phyloP scores from a whole-genome alignment of 1,140 invertebrate genomes.

The Muscidifurax raptorellus region DNA sequence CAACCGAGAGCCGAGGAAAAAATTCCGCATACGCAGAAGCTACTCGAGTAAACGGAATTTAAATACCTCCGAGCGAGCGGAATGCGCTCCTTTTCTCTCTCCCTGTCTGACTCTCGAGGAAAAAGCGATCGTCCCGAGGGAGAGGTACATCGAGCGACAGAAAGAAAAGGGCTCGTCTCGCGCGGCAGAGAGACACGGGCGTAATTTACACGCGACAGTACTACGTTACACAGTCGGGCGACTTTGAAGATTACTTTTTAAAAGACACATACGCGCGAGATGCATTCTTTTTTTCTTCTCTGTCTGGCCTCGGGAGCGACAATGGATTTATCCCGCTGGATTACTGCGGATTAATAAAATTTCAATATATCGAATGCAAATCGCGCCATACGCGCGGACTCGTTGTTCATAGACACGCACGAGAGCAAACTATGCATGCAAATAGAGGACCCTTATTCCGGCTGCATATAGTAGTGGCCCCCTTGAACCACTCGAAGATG shows the following conservation, averaged over 20 bases:
- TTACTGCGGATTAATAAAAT: neutral
- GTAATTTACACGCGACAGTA: slow-evolving; percentile 59
- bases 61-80: slow-evolving; percentile 57
- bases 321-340: neutral
- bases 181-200: slow-evolving; percentile 4
- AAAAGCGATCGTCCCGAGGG: slow-evolving; percentile 60
- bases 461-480: neutral
- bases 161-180: slow-evolving; percentile 53
- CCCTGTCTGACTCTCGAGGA: neutral
- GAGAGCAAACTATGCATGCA: neutral
- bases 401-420: neutral
- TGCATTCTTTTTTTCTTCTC: slow-evolving; percentile 1
- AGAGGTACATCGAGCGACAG: slow-evolving; percentile 53
- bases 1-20: neutral
- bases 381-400: too few relatives aligned
- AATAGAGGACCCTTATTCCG: slow-evolving; percentile 1
- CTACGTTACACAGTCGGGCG: slow-evolving; percentile 52
- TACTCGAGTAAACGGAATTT: slow-evolving; percentile 59
- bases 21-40: slow-evolving; percentile 13
- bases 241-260: slow-evolving; percentile 60
- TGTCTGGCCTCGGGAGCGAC: neutral
- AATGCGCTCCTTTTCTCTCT: slow-evolving; percentile 18
- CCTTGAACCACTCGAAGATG: slow-evolving; percentile 13
- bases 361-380: neutral
- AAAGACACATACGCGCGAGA: slow-evolving; percentile 8